Conservation (phyloP, 2,113 vertebrate species). For the Carassius gibelio region DNA sequence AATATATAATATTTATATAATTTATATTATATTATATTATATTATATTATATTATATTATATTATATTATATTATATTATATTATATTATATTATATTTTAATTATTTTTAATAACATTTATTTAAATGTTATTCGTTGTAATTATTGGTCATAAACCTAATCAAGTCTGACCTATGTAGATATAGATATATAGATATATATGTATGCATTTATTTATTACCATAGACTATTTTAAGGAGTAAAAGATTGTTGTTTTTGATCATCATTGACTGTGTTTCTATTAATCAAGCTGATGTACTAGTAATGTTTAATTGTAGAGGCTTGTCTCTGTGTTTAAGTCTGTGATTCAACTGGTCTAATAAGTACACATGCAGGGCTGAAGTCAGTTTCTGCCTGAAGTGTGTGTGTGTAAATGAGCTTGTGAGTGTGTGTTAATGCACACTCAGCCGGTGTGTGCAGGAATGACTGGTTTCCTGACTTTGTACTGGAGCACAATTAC, state of each 20-base stretch:
- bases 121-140: neutral
- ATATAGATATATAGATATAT: no score
- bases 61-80: neutral
- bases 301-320: neutral
- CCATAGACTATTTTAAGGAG: neutral
- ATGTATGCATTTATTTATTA: neutral
- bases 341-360: neutral
- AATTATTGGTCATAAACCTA: no score
- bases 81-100: no score
- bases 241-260: neutral
- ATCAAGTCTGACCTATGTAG: no score
- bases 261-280: neutral
- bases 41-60: neutral
- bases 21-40: no score
- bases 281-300: neutral
- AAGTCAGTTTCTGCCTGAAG: neutral
- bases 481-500: constrained; percentile 58
- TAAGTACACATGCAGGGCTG: neutral
- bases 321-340: neutral
- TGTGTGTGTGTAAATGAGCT: neutral
- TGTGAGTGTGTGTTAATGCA: constrained; percentile 10
- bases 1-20: no score
- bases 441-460: constrained; percentile 15
- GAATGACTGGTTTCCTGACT: constrained; percentile 56
- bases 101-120: neutral